Evolutionary conservation across 2,888 invertebrate species (phyloP), one percentile per base, ranked within the genome.

Genomic region (Busseola fusca): DNA sequence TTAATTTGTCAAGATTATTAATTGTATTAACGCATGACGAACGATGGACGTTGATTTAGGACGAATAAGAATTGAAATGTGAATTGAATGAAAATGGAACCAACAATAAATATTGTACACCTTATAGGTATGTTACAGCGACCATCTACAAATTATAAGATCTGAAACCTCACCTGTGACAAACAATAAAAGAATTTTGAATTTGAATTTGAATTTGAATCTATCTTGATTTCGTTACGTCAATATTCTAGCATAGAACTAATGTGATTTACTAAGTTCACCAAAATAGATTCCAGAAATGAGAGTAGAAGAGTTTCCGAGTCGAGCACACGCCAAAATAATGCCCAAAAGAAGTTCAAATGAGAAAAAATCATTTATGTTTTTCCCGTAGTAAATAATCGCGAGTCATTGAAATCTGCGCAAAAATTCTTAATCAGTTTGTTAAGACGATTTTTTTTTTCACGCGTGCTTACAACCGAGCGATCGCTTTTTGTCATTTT

Each of bases 401-500:
- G 67, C 80, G 65, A 84, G 80, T 86, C 86, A 85, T 84, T 72
- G 80, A 74, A 73, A 69, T 76, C 64, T 45, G 74, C 42, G 80
- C 73, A 69, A 67, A 76, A 77, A 76, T 86, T 80, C 86, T 82
- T 80, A 82, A 82, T 81, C 80, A 82, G 80, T 70, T 71, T 78
- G 74, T 82, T 84, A 72, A 80, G 82, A 69, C 48, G 74, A 34
- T 34, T 54, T 76, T 80, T 64, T 59, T 37, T 84, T 76, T 54
- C 57, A 68, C 56, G 69, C 70, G 76, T 79, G 82, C 81, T 85
- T 74, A 85, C 83, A 83, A 76, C 78, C 69, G 59, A 70, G 75
- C 79, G 72, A 80, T 71, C 76, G 72, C 69, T 87, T 88, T 88
- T 88, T 87, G 84, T 83, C 82, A 84, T 84, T 81, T 81, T 65